Conservation (phyloP, 2,888 invertebrate genomes). For the Tipula vernalis region DNA sequence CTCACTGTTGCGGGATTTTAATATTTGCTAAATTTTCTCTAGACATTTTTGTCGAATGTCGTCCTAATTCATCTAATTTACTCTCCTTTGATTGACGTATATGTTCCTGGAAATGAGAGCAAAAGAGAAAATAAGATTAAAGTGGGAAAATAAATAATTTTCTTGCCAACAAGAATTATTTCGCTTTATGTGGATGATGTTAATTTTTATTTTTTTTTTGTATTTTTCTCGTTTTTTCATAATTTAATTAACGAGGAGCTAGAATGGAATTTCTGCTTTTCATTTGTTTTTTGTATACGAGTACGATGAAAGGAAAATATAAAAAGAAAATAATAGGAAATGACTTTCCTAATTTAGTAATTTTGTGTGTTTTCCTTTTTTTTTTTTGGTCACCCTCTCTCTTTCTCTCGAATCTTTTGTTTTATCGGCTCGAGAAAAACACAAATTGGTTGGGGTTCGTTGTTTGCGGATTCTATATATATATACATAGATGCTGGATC, state of each 20-base stretch:
- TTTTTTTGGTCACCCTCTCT: neutral
- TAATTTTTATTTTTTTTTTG: neutral
- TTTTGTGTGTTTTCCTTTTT: neutral
- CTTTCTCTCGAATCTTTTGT: neutral
- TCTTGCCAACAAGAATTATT: neutral
- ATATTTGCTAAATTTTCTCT: constrained; percentile 32
- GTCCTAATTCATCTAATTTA: constrained; percentile 54
- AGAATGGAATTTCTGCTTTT: neutral
- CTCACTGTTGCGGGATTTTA: constrained; percentile 22
- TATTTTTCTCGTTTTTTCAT: neutral
- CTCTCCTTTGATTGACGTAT: constrained; percentile 70
- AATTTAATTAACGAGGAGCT: neutral
- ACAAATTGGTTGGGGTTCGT: too few relatives aligned
- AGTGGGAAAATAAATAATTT: neutral
- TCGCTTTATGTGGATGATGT: too few relatives aligned
- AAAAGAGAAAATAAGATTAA: neutral
- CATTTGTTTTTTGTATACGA: neutral
- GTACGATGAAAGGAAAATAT: neutral
- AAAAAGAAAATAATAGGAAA: neutral
- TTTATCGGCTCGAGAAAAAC: neutral
- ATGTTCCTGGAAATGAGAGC: constrained; percentile 43
- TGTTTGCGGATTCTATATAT: too few relatives aligned
- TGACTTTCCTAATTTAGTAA: neutral
- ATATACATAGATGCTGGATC: too few relatives aligned
- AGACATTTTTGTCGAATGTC: constrained; percentile 33